Percentiles rank a stretch among this genome's conserved stretches.
Conservation (phyloP, 2,888 invertebrate species). For the Aplocera efformata region DNA sequence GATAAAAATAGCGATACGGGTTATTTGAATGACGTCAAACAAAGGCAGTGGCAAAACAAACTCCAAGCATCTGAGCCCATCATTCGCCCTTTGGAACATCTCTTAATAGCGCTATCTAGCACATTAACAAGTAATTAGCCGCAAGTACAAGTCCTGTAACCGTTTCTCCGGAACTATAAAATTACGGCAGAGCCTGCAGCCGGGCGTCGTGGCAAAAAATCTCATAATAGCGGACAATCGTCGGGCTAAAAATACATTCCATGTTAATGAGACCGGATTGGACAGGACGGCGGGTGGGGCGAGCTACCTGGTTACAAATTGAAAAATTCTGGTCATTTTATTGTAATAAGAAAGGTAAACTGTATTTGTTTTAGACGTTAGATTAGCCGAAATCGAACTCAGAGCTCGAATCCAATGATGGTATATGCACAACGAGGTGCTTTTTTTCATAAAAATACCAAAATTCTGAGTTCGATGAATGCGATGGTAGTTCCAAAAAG, state of each 20-base stretch:
- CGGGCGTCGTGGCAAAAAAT: constrained; percentile 48
- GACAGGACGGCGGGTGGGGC: constrained; percentile 37
- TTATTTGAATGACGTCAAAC: too few relatives aligned
- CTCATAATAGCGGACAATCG: constrained; percentile 40
- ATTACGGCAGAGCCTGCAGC: constrained; percentile 49
- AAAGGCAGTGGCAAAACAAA: too few relatives aligned
- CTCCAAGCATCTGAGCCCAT: not conserved
- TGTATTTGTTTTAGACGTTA: too few relatives aligned
- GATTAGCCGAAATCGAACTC: too few relatives aligned
- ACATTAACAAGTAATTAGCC: constrained; percentile 55
- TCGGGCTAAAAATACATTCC: constrained; percentile 56
- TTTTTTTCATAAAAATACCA: too few relatives aligned
- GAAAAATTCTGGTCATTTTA: constrained; percentile 3
- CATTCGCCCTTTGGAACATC: constrained; percentile 35
- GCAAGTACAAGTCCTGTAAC: constrained; percentile 47
- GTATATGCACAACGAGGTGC: too few relatives aligned
- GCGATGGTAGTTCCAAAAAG: too few relatives aligned
- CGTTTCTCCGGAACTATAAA: constrained; percentile 70
- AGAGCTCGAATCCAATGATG: too few relatives aligned
- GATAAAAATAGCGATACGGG: too few relatives aligned
- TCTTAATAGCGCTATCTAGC: constrained; percentile 56
- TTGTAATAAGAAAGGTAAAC: too few relatives aligned
- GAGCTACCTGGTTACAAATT: constrained; percentile 32
- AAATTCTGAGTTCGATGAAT: too few relatives aligned
- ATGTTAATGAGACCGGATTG: constrained; percentile 44